Conservation (phyloP, 2,888 invertebrate species). For the Plutella xylostella region DNA sequence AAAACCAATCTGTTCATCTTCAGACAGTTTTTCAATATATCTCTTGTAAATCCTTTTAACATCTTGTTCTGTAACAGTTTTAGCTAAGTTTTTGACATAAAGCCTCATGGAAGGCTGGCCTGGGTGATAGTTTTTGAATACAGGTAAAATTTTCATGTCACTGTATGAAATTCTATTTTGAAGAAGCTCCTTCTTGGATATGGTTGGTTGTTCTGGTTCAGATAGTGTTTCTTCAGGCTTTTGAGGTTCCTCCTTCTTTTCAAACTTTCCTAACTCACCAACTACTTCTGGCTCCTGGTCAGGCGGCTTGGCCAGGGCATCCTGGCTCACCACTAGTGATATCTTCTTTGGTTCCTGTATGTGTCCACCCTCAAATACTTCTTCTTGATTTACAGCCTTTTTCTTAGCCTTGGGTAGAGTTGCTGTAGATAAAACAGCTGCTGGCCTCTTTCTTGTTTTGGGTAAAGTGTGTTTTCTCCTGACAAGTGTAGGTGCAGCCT, state of each 20-base stretch:
- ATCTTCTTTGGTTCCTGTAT: slow-evolving; percentile 54
- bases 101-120: slow-evolving; percentile 86
- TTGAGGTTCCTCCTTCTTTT: slow-evolving; percentile 35
- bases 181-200: slow-evolving; percentile 74
- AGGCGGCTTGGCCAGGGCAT: slow-evolving; percentile 39
- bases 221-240: slow-evolving; percentile 21
- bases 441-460: slow-evolving; percentile 37
- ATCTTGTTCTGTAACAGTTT: slow-evolving; percentile 80
- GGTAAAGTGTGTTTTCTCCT: slow-evolving; percentile 50
- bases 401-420: slow-evolving; percentile 37
- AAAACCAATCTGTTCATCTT: slow-evolving; percentile 60
- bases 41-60: slow-evolving; percentile 80
- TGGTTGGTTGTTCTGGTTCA: slow-evolving; percentile 45
- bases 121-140: slow-evolving; percentile 87
- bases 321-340: slow-evolving; percentile 46
- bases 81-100: slow-evolving; percentile 93
- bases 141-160: slow-evolving; percentile 79
- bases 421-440: slow-evolving; percentile 30
- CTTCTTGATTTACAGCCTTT: slow-evolving; percentile 33
- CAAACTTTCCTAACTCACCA: slow-evolving; percentile 54
- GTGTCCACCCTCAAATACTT: slow-evolving; percentile 51
- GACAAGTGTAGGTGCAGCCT: slow-evolving; percentile 28
- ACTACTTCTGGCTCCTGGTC: slow-evolving; percentile 42
- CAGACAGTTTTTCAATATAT: slow-evolving; percentile 59
- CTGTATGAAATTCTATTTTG: slow-evolving; percentile 76